A percentile compares a stretch with the other conserved stretches of the same genome.
Conservation (phyloP, 2,113 vertebrate genomes). For the Nesoenas mayeri region DNA sequence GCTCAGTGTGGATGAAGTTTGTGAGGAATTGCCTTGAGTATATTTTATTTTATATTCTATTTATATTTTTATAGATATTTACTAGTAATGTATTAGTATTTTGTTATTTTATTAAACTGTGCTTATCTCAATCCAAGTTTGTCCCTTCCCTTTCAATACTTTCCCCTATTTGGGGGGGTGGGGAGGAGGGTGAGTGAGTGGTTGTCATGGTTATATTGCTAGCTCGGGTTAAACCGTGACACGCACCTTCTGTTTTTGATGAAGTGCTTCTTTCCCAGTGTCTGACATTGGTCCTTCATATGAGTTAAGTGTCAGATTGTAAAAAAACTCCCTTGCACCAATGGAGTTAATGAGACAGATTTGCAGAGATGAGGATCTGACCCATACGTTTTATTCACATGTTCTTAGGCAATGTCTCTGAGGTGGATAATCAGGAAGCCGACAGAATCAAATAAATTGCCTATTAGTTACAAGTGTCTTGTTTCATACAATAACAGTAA, state of each 20-base stretch:
- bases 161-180: too few relatives aligned
- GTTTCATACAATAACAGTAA: background rate
- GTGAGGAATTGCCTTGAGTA: too few relatives aligned
- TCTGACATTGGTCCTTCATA: background rate
- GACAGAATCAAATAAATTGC: slow-evolving; percentile 22
- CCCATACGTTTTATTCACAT: background rate
- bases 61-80: too few relatives aligned
- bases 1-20: too few relatives aligned
- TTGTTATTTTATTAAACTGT: too few relatives aligned
- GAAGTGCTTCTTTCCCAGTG: background rate
- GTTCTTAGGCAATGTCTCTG: background rate
- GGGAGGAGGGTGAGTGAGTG: too few relatives aligned
- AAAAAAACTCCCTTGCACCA: background rate
- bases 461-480: slow-evolving; percentile 3
- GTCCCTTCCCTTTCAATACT: too few relatives aligned
- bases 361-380: background rate
- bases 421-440: background rate
- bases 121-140: too few relatives aligned
- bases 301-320: background rate
- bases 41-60: too few relatives aligned
- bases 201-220: too few relatives aligned
- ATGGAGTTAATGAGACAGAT: background rate
- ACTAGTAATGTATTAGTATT: too few relatives aligned
- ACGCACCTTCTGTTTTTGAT: background rate
- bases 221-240: too few relatives aligned